Base-by-base conservation (phyloP, 2,797 vertebrate species). In the Enteromius afrohamiltoni region DNA sequence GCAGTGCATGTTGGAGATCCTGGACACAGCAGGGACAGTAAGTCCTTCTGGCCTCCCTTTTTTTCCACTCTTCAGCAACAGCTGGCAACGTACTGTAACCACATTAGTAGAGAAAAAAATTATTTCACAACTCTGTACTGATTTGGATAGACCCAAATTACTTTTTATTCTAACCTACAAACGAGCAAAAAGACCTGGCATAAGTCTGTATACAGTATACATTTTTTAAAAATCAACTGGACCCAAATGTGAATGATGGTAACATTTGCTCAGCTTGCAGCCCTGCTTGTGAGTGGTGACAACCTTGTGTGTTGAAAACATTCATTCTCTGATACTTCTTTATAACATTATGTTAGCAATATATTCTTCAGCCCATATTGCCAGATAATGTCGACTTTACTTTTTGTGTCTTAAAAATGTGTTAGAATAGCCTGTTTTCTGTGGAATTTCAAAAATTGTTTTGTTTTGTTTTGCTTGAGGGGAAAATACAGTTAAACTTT, bases 1-100 rank as follows among this genome's bases (percentile, higher is more conserved):
- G 90, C 98, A 99, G 92, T 99, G 98, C 92, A 99, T 99, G 98
- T 96, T 99, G 88, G 98, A 99, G 95, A 99, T 99, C 93, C 96
- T 99, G 75, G 97, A 99, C 90, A 99, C 98, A 87, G 98, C 98
- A 85, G 98, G 98, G 90, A 99, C 98, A 87, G 98, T 99, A 95
- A 97, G 98, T 94, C 29, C 51, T 31, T 26, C 58, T 5, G 4
- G 70, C 26, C 45, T 79, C 5, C 40, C 7, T 4, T 34, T 77
- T 45, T 42, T 79, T 70, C 23, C 47, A 17, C 26, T 23, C 45
- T 34, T 74, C 9, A 42, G 14, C 5, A 64, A 23, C 2, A 49
- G 55, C 31, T 65, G 47, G 80, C 69, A 26, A 29, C 29, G 2
- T 65, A 53, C 42, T n/a, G 4, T 60, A 74, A 60, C 65, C 53